phyloP scores from a whole-genome alignment of 2,113 vertebrate genomes.

The Cavia porcellus region DNA sequence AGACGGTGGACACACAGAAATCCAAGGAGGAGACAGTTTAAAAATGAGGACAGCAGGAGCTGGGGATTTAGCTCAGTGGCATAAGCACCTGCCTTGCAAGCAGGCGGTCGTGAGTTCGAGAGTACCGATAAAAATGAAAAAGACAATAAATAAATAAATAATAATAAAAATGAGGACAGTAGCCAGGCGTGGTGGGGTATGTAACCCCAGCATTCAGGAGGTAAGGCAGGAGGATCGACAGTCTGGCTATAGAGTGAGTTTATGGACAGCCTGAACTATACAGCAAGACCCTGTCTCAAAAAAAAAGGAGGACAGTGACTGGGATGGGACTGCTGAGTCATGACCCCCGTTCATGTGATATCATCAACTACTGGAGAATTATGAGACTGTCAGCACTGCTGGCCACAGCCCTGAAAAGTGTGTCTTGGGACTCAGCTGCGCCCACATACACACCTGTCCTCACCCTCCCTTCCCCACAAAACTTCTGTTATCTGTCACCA shows the following conservation, averaged over 20 bases:
- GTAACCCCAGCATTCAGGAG: neutral
- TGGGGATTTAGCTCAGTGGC: too few species aligned
- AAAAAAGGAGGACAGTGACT: neutral
- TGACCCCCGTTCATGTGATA: neutral
- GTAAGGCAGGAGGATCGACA: neutral
- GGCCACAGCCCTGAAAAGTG: neutral
- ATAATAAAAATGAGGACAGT: neutral
- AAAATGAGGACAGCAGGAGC: constrained; percentile 1
- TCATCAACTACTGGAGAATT: constrained; percentile 25
- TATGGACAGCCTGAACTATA: neutral
- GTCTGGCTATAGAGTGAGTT: neutral
- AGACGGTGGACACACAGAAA: neutral
- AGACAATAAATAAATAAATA: too few species aligned
- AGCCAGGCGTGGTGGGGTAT: too few species aligned
- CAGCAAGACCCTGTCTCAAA: neutral
- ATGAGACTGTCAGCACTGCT: constrained; percentile 42
- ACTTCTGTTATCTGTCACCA: neutral
- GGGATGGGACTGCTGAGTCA: constrained; percentile 47
- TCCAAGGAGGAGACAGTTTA: neutral
- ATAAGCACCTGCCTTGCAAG: too few species aligned
- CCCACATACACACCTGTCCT: neutral
- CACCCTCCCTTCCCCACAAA: constrained; percentile 31
- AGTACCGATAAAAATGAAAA: too few species aligned
- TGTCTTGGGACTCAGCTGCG: neutral
- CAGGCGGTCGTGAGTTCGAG: too few species aligned